These are phyloP conservation scores for Zaprionus camerounensis DNA, from an alignment of 1,140 invertebrate species.

Conservation along the genomic window DNA sequence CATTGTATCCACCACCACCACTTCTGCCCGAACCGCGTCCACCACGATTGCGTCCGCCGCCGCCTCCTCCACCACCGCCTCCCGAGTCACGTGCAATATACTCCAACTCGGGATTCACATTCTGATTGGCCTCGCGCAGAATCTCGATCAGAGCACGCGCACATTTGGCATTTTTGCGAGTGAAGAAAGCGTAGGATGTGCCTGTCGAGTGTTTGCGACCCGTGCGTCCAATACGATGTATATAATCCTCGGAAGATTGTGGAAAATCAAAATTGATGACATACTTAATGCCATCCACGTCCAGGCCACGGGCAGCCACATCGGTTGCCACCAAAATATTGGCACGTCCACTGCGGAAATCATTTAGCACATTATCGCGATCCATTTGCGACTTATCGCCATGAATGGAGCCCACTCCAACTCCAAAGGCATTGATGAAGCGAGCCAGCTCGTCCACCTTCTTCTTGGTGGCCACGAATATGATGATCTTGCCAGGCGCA, in stretches of 20 bases:
- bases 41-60: constrained; percentile 59
- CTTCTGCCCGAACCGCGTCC: constrained; percentile 16
- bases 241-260: constrained; percentile 98
- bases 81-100: constrained; percentile 85
- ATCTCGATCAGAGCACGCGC: constrained; percentile 96
- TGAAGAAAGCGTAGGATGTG: constrained; percentile 78
- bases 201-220: constrained; percentile 87
- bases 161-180: constrained; percentile 84
- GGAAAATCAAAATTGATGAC: constrained; percentile 99
- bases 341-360: constrained; percentile 95
- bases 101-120: constrained; percentile 86
- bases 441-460: constrained; percentile 97
- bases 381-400: constrained; percentile 97
- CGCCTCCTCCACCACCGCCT: constrained; percentile 33
- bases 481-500: constrained; percentile 96
- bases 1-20: constrained; percentile 14
- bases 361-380: constrained; percentile 96
- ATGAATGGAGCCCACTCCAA: constrained; percentile 90
- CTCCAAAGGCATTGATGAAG: constrained; percentile 95
- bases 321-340: constrained; percentile 98
- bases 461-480: constrained; percentile 98
- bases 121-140: constrained; percentile 93
- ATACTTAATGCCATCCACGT: constrained; percentile 99
- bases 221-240: constrained; percentile 98
- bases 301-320: constrained; percentile 97